These are phyloP conservation scores for Adineta ricciae DNA, from an alignment of 2,888 invertebrate species.

Conservation along the genomic window DNA sequence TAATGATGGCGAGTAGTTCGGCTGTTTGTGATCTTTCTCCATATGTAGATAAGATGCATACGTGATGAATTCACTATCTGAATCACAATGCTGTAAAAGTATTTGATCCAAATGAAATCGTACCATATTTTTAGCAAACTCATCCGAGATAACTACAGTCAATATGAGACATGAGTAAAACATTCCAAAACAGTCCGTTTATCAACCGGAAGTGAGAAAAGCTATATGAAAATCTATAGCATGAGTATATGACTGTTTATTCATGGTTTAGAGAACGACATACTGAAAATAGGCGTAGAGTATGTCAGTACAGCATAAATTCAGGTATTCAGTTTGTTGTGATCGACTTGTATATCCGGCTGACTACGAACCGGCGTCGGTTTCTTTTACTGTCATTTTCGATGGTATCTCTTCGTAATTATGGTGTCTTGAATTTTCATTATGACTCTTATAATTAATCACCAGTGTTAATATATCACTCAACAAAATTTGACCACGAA, in stretches of 20 bases:
- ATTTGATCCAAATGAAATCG: background rate
- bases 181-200: background rate
- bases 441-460: background rate
- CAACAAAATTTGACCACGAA: background rate
- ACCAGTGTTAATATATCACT: background rate
- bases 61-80: no score
- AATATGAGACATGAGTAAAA: background rate
- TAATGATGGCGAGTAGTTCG: no score
- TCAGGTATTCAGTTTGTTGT: background rate
- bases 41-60: no score
- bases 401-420: background rate
- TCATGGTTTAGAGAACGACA: no score
- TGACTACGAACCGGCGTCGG: background rate
- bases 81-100: no score
- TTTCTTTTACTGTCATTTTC: background rate
- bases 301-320: background rate
- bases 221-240: background rate
- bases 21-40: no score
- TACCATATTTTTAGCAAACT: background rate
- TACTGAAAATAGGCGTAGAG: background rate
- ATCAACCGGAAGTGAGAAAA: background rate
- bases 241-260: background rate
- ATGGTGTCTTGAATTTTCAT: background rate
- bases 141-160: background rate
- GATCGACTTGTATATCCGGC: background rate